Conservation (phyloP, 2,797 vertebrate genomes). For the Sciaenops ocellatus region DNA sequence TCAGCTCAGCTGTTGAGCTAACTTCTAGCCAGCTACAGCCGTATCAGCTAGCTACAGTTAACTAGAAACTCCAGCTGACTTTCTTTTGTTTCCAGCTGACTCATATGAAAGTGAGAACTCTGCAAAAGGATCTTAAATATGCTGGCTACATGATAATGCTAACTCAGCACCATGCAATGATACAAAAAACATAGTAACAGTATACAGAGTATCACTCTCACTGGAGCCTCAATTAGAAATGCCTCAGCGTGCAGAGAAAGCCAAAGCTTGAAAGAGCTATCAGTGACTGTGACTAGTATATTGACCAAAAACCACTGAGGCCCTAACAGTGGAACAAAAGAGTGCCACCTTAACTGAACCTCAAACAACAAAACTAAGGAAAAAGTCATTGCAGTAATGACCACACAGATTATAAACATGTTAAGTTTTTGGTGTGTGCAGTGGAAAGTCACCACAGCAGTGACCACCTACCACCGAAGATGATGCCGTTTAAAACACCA, state of each 20-base stretch:
- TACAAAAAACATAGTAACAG: not conserved
- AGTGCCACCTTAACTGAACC: slow-evolving; percentile 11
- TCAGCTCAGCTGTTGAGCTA: too few relatives aligned
- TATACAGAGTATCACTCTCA: not conserved
- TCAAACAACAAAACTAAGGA: slow-evolving; percentile 25
- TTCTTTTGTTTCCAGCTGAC: too few relatives aligned
- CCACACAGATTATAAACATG: slow-evolving; percentile 36
- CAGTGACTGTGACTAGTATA: slow-evolving; percentile 1
- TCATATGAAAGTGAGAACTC: not conserved
- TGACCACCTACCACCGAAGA: slow-evolving; percentile 1
- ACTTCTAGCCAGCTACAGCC: too few relatives aligned
- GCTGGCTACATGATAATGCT: not conserved
- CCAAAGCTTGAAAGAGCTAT: slow-evolving; percentile 3
- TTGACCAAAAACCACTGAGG: slow-evolving; percentile 17
- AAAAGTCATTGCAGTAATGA: not conserved
- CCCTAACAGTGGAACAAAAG: slow-evolving; percentile 37
- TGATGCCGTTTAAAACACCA: slow-evolving; percentile 7
- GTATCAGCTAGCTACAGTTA: too few relatives aligned
- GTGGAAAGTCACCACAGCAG: slow-evolving; percentile 38
- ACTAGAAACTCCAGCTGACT: too few relatives aligned
- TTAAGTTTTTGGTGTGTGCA: slow-evolving; percentile 14
- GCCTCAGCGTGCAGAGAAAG: slow-evolving; percentile 1
- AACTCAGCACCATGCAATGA: not conserved
- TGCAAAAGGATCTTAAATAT: not conserved
- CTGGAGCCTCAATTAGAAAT: not conserved